These are phyloP conservation scores for Aplodontia rufa DNA, from an alignment of 2,113 vertebrate species.

Conservation along the genomic window DNA sequence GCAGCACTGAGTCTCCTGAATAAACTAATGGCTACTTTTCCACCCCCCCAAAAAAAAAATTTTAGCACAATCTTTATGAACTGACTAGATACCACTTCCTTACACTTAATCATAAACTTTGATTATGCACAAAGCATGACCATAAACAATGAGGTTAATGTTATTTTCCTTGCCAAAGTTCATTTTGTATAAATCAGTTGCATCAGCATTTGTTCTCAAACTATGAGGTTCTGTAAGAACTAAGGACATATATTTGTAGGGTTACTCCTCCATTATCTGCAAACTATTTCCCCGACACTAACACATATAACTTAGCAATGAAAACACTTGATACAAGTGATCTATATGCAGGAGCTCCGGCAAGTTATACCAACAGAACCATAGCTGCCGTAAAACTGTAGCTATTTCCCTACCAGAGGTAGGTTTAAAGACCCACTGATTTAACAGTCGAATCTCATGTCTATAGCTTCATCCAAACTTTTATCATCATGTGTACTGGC, in stretches of 20 bases:
- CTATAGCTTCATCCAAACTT: constrained; percentile 96
- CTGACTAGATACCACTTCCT: constrained; percentile 87
- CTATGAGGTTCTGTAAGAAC: constrained; percentile 90
- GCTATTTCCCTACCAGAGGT: constrained; percentile 88
- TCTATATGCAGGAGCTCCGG: constrained; percentile 92
- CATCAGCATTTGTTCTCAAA: constrained; percentile 88
- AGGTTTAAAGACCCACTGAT: constrained; percentile 84
- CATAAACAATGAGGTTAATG: constrained; percentile 91
- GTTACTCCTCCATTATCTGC: constrained; percentile 90
- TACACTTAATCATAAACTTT: constrained; percentile 86
- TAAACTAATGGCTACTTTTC: constrained; percentile 59
- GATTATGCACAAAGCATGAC: constrained; percentile 92
- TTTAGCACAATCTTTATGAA: constrained; percentile 79
- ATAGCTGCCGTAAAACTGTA: constrained; percentile 97
- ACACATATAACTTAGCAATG: constrained; percentile 93
- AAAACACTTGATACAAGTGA: constrained; percentile 95
- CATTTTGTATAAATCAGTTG: constrained; percentile 93
- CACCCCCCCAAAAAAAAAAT: too few relatives aligned
- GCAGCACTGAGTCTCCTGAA: constrained; percentile 68
- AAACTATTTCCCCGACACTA: constrained; percentile 92
- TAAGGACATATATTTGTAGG: constrained; percentile 88
- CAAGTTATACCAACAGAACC: constrained; percentile 92
- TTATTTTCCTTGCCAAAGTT: constrained; percentile 92
- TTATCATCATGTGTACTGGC: constrained; percentile 94
- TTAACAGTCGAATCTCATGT: constrained; percentile 99